A percentile compares a stretch with the other conserved stretches of the same genome.
Evolutionary conservation across 2,888 invertebrate species (phyloP).

Genomic region (Isotomurus palustris): DNA sequence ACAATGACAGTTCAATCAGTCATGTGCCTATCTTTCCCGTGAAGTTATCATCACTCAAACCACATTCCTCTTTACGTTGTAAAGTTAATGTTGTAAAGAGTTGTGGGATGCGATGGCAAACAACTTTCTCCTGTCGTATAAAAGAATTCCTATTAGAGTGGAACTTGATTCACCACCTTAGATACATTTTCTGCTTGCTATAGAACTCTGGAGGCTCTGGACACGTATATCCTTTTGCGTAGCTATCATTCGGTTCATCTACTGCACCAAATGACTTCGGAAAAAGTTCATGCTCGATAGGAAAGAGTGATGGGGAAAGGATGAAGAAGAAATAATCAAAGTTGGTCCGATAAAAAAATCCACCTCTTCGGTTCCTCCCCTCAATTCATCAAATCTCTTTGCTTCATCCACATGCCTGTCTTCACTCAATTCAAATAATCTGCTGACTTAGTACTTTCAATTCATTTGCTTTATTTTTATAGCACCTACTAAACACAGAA

Average conservation of each 20-base stretch:
- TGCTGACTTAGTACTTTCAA: constrained; percentile 7
- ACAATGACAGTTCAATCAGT: constrained; percentile 13
- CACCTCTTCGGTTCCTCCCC: constrained; percentile 12
- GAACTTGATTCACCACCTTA: no score
- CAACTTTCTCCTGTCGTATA: no score
- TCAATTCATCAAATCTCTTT: constrained; percentile 11
- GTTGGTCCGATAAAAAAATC: neutral
- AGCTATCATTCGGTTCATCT: no score
- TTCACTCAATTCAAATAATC: constrained; percentile 8
- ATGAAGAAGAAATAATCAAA: neutral
- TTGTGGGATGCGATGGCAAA: no score
- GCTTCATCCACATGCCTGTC: constrained; percentile 1
- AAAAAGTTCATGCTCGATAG: neutral
- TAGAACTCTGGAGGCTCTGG: no score
- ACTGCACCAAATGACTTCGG: neutral
- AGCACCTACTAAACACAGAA: neutral
- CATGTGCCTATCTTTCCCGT: no score
- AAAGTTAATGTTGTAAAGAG: no score
- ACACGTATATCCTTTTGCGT: no score
- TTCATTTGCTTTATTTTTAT: constrained; percentile 3
- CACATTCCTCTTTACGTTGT: no score
- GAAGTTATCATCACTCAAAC: no score
- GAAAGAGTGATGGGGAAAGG: neutral
- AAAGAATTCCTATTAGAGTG: no score
- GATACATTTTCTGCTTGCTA: no score